phyloP scores from a whole-genome alignment of 2,888 invertebrate species.

The Synanthedon formicaeformis region DNA sequence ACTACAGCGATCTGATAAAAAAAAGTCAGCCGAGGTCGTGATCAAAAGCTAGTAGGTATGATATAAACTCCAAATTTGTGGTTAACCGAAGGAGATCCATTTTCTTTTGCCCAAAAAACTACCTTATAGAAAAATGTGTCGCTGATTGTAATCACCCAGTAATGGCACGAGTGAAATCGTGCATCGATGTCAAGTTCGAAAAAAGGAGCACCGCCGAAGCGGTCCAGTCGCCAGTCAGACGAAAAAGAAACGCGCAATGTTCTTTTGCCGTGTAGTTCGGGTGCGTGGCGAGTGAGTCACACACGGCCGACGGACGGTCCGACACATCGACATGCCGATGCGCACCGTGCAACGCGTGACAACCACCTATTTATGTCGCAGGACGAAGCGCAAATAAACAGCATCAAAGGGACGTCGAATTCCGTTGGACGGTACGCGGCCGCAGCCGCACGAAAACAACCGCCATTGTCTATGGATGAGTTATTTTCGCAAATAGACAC shows the following conservation, averaged over 20 bases:
- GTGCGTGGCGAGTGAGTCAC: conserved; percentile 16
- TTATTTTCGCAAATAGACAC: conserved; percentile 63
- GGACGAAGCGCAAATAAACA: conserved; percentile 65
- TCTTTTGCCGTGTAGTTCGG: conserved; percentile 39
- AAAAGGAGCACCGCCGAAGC: conserved; percentile 13
- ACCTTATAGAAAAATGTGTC: too few species aligned
- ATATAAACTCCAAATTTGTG: too few species aligned
- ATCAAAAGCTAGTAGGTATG: too few species aligned
- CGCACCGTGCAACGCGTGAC: conserved; percentile 60
- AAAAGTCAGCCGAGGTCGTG: too few species aligned
- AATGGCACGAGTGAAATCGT: conserved; percentile 18
- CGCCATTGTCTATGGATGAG: conserved; percentile 64
- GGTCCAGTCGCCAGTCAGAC: conserved; percentile 18
- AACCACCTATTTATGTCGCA: conserved; percentile 65
- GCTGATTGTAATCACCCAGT: too few species aligned
- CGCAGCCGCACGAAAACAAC: conserved; percentile 38
- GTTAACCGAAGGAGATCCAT: too few species aligned
- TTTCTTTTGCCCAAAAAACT: too few species aligned
- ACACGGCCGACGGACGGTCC: conserved; percentile 29
- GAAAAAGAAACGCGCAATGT: conserved; percentile 31
- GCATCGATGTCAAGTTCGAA: conserved; percentile 18
- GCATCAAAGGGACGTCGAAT: conserved; percentile 64
- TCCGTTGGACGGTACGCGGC: conserved; percentile 34
- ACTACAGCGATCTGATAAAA: too few species aligned
- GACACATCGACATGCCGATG: conserved; percentile 48